phyloP scores from a whole-genome alignment of 2,888 invertebrate genomes.

The Campoletis raptor region DNA sequence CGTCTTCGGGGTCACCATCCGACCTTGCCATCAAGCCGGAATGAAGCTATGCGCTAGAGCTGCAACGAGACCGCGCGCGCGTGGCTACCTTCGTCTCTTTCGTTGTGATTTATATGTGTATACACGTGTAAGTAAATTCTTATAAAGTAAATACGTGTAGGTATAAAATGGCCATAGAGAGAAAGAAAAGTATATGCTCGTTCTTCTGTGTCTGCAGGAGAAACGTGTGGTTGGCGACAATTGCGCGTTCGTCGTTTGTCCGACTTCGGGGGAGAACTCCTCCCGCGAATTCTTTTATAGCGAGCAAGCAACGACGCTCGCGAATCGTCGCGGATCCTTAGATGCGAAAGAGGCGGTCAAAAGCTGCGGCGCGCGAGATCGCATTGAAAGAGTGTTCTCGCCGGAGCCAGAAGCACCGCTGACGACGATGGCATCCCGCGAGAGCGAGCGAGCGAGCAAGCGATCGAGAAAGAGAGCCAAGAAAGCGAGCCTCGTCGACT shows the following conservation, averaged over 20 bases:
- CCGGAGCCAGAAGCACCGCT: conserved; percentile 39
- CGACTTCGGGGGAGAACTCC: not conserved
- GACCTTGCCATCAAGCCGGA: conserved; percentile 73
- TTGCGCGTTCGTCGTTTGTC: conserved; percentile 4
- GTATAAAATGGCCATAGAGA: not conserved
- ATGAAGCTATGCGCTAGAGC: conserved; percentile 56
- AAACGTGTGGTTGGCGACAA: conserved; percentile 5
- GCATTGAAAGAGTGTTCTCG: conserved; percentile 9
- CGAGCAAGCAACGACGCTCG: not conserved
- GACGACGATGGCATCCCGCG: conserved; percentile 39
- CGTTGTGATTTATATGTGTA: conserved; percentile 54
- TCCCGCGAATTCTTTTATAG: conserved; percentile 2
- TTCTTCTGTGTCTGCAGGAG: not conserved
- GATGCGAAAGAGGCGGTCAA: conserved; percentile 15
- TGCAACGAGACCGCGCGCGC: conserved; percentile 56
- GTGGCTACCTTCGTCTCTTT: conserved; percentile 60
- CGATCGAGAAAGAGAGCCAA: conserved; percentile 39
- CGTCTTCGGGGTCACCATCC: conserved; percentile 73
- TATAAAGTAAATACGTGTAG: not conserved
- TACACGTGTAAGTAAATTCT: conserved; percentile 30
- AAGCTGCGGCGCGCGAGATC: conserved; percentile 1
- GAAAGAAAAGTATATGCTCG: not conserved
- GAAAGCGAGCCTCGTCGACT: conserved; percentile 44
- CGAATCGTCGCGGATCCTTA: not conserved
- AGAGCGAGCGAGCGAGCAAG: not conserved